phyloP scores from a whole-genome alignment of 1,140 invertebrate genomes.

The Batillaria attramentaria region DNA sequence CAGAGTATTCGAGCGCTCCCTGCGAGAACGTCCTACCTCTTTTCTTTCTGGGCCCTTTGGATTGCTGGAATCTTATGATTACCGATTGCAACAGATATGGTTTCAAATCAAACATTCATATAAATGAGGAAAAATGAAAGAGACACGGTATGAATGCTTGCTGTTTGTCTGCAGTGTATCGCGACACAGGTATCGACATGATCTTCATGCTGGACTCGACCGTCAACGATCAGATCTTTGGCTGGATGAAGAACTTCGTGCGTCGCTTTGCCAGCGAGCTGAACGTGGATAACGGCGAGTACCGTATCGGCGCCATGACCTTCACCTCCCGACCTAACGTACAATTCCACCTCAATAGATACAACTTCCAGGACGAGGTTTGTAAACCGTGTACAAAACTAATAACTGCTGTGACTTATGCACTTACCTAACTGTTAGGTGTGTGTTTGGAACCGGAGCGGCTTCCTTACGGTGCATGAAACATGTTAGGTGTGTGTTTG shows the following conservation, averaged over 20 bases:
- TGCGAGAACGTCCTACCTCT: no score
- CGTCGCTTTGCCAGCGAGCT: slow-evolving; percentile 48
- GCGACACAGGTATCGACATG: slow-evolving; percentile 61
- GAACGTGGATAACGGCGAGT: slow-evolving; percentile 56
- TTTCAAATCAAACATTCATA: no score
- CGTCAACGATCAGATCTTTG: slow-evolving; percentile 48
- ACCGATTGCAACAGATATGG: no score
- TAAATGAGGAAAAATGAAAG: no score
- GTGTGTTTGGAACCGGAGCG: no score
- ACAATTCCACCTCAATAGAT: slow-evolving; percentile 61
- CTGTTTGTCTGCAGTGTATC: slow-evolving; percentile 36
- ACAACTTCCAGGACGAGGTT: slow-evolving; percentile 49
- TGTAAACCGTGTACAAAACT: slow-evolving; percentile 17
- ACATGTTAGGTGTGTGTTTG: no score
- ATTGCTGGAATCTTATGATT: no score
- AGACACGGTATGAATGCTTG: no score
- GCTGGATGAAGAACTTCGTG: slow-evolving; percentile 60
- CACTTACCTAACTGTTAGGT: no score
- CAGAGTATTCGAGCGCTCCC: no score
- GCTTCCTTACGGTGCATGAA: no score
- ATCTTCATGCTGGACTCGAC: slow-evolving; percentile 65
- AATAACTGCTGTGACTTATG: slow-evolving; percentile 4
- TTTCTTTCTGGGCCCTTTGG: no score
- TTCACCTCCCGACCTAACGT: slow-evolving; percentile 50
- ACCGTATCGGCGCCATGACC: slow-evolving; percentile 59